Conservation (phyloP, 1,140 invertebrate species). For the Anthonomus grandis region DNA sequence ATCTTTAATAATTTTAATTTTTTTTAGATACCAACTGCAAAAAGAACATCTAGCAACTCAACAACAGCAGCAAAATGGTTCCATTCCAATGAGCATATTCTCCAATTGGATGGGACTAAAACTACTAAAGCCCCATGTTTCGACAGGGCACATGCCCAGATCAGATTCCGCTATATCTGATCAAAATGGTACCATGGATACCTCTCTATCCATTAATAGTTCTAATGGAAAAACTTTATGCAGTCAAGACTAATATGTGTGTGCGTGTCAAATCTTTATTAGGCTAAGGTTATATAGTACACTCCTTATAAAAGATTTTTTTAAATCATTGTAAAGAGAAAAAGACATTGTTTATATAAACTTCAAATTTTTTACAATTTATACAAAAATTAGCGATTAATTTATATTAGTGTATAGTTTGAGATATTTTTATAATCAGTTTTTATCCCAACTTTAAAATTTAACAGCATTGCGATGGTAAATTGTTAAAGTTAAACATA, state of each 20-base stretch:
- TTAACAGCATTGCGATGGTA: too few species aligned
- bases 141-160: slow-evolving; percentile 50
- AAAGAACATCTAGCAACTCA: slow-evolving; percentile 57
- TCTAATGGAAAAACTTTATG: slow-evolving; percentile 9
- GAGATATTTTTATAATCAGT: too few species aligned
- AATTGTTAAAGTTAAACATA: too few species aligned
- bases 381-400: too few species aligned
- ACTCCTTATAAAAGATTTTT: neutral
- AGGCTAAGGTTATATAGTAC: neutral
- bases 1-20: too few species aligned
- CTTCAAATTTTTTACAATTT: slow-evolving; percentile 7
- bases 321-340: neutral
- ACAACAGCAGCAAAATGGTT: slow-evolving; percentile 50
- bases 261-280: neutral
- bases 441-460: too few species aligned
- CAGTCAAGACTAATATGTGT: slow-evolving; percentile 4
- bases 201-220: slow-evolving; percentile 24
- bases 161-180: slow-evolving; percentile 44
- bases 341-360: neutral
- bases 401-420: too few species aligned
- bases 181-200: slow-evolving; percentile 32
- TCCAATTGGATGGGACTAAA: slow-evolving; percentile 71
- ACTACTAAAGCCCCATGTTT: slow-evolving; percentile 40
- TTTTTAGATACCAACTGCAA: slow-evolving; percentile 72
- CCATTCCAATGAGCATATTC: slow-evolving; percentile 56